Conservation (phyloP, 2,797 vertebrate species). For the Bradypodion ventrale region DNA sequence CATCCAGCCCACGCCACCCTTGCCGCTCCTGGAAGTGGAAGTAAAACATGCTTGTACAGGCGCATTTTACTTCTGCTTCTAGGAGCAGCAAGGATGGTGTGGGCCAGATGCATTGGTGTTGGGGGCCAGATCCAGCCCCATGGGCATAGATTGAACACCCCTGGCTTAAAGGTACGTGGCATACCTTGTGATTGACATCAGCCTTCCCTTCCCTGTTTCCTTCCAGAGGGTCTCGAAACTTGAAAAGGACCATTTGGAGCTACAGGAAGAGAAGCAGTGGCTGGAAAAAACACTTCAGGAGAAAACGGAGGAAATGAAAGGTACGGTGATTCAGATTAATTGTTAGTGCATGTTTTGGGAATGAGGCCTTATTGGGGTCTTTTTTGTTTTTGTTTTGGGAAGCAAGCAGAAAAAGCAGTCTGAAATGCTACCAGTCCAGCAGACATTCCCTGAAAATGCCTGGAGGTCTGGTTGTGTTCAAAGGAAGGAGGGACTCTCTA, state of each 20-base stretch:
- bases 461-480: not conserved
- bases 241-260: slow-evolving; percentile 76
- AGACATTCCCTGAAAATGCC: not conserved
- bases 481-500: not conserved
- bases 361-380: not conserved
- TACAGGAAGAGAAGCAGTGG: slow-evolving; percentile 81
- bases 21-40: too few relatives aligned
- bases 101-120: too few relatives aligned
- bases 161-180: not conserved
- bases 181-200: not conserved
- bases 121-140: too few relatives aligned
- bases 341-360: not conserved
- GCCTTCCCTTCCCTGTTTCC: slow-evolving; percentile 1
- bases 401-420: not conserved
- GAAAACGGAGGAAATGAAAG: slow-evolving; percentile 82
- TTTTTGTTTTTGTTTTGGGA: too few relatives aligned
- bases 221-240: slow-evolving; percentile 77
- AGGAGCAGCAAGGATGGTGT: too few relatives aligned
- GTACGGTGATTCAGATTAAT: slow-evolving; percentile 67
- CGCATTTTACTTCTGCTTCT: too few relatives aligned
- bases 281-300: slow-evolving; percentile 79
- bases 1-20: too few relatives aligned
- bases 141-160: too few relatives aligned
- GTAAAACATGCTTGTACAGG: too few relatives aligned
- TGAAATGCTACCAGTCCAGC: not conserved